Conservation (phyloP, 2,113 vertebrate species). For the Lepus europaeus region DNA sequence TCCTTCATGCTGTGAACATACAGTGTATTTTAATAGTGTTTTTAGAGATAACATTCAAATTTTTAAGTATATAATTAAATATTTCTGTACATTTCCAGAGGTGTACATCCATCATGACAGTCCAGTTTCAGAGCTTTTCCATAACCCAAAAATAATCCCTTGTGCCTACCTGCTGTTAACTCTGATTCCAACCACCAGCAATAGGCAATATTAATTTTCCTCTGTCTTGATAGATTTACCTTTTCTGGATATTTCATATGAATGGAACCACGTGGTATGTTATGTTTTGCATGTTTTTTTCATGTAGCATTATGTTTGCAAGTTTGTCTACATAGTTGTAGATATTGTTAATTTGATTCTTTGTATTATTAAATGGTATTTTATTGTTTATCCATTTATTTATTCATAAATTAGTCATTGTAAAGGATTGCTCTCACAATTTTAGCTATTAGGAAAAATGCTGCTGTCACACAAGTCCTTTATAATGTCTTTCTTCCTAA, state of each 20-base stretch:
- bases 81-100: background rate
- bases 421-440: background rate
- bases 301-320: background rate
- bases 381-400: background rate
- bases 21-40: background rate
- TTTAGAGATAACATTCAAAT: background rate
- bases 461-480: background rate
- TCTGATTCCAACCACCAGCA: background rate
- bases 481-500: background rate
- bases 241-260: constrained; percentile 11
- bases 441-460: background rate
- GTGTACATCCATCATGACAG: background rate
- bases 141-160: background rate
- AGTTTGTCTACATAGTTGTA: background rate
- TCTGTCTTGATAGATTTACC: background rate
- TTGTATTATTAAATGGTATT: background rate
- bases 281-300: background rate
- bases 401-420: background rate
- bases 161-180: background rate
- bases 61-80: background rate
- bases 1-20: background rate
- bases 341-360: background rate
- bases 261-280: background rate
- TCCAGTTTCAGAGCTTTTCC: background rate
- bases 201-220: background rate